Base-by-base conservation (phyloP, 2,797 vertebrate genomes). In the Rhinogobio ventralis region DNA sequence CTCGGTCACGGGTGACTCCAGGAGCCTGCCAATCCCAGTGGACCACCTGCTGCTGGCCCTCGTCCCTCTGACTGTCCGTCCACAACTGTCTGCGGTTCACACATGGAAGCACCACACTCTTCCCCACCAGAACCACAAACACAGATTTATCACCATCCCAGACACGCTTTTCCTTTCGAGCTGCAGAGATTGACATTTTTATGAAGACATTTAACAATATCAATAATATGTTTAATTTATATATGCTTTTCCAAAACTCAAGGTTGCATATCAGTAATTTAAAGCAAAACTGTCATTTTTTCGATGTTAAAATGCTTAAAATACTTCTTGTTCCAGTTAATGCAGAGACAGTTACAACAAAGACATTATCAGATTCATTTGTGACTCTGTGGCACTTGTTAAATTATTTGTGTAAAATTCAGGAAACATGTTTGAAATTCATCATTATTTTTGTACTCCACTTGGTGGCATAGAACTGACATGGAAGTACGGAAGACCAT, bases 1-100 rank as follows among this genome's bases (percentile, higher is more conserved):
- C 98, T 1, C 92, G 93, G 90, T 98, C 97, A 0, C 97, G 97
- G 6, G 96, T 95, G 66, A 99, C 96, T 0, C 98, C 98, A 0
- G 97, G 97, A 0, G 96, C 92, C 94, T 98, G 97, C 88, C 97
- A 94, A 93, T 99, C 98, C 98, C 98, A 99, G 89, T 97, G 97
- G 2, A 96, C 97, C 87, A 99, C 98, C 89, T 99, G 98, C 91
- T 99, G 97, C 84, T 97, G 97, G 87, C 97, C 97, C 87, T 99
- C 97, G 82, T 99, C 97, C 49, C 94, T 94, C 83, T 96, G 93
- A 60, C 95, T 92, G 13, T 98, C 97, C 0, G 96, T 96, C 98
- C 98, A 99, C 88, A 99, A 90, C 42, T 96, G 90, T 19, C 94
- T 93, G 0, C 88, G 94, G 94, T 98, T 99, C 62, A 98, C 92